Evolutionary conservation across 2,888 invertebrate species (phyloP).

Genomic region (Drosophila austrosaltans): DNA sequence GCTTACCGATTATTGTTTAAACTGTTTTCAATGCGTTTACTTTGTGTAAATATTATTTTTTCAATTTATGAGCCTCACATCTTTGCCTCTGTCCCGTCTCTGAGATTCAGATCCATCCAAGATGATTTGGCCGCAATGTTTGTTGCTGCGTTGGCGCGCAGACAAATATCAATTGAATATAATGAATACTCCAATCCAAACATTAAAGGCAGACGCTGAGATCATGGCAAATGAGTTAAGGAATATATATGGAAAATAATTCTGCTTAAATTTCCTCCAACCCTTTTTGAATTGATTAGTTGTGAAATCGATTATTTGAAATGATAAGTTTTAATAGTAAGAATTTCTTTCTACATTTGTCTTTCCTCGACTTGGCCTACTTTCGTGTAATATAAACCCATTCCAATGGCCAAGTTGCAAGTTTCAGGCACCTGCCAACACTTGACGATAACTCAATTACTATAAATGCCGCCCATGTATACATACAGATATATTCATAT

Average conservation of each 20-base stretch:
- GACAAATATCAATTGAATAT: constrained; percentile 73
- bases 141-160: constrained; percentile 62
- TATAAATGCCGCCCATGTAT: constrained; percentile 32
- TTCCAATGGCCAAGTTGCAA: neutral
- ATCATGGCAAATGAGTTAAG: constrained; percentile 15
- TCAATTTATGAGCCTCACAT: constrained; percentile 69
- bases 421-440: constrained; percentile 2
- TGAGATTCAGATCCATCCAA: constrained; percentile 28
- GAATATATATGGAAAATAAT: no score
- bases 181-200: constrained; percentile 54
- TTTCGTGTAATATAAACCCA: constrained; percentile 1
- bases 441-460: constrained; percentile 26
- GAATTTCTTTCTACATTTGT: no score
- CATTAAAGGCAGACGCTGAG: constrained; percentile 22
- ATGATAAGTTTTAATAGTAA: no score
- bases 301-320: no score
- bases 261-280: no score
- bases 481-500: neutral
- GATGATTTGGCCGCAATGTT: constrained; percentile 23
- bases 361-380: no score
- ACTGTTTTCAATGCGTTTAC: constrained; percentile 80
- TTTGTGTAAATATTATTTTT: constrained; percentile 79
- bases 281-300: no score
- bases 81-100: constrained; percentile 21
- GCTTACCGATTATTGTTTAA: constrained; percentile 79